phyloP scores from a whole-genome alignment of 1,140 invertebrate genomes.

The Pararge aegeria region DNA sequence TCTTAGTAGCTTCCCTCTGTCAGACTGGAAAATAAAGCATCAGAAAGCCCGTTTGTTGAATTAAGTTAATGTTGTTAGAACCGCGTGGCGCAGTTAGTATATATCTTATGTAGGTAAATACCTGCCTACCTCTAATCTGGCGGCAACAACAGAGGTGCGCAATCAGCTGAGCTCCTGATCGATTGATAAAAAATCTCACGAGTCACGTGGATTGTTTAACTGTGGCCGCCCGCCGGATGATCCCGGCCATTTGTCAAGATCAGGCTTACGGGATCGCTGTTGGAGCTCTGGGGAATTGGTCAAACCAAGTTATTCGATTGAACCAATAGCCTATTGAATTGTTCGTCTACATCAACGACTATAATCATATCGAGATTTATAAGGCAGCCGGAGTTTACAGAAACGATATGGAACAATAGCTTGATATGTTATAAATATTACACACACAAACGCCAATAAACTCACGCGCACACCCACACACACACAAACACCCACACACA shows the following conservation, averaged over 20 bases:
- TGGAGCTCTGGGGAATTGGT: constrained; percentile 12
- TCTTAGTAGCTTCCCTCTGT: no score
- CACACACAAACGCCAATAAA: no score
- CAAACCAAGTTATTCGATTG: constrained; percentile 13
- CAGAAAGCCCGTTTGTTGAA: no score
- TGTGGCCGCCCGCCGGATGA: constrained; percentile 53
- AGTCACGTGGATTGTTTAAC: constrained; percentile 59
- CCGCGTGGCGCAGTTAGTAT: no score
- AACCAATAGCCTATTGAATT: background rate
- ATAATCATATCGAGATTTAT: background rate
- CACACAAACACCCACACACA: no score
- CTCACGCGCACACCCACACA: no score
- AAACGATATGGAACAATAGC: background rate
- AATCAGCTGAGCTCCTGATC: constrained; percentile 72
- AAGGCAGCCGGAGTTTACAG: no score
- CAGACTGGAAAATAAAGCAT: no score
- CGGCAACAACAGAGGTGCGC: constrained; percentile 66
- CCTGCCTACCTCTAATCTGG: constrained; percentile 47
- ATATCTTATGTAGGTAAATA: background rate
- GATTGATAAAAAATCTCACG: constrained; percentile 69
- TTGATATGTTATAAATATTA: no score
- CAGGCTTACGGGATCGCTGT: constrained; percentile 32
- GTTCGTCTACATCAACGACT: background rate
- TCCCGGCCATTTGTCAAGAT: constrained; percentile 74
- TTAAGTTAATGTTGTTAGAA: no score